phyloP scores from a whole-genome alignment of 2,797 vertebrate genomes.

The Scyliorhinus canicula region DNA sequence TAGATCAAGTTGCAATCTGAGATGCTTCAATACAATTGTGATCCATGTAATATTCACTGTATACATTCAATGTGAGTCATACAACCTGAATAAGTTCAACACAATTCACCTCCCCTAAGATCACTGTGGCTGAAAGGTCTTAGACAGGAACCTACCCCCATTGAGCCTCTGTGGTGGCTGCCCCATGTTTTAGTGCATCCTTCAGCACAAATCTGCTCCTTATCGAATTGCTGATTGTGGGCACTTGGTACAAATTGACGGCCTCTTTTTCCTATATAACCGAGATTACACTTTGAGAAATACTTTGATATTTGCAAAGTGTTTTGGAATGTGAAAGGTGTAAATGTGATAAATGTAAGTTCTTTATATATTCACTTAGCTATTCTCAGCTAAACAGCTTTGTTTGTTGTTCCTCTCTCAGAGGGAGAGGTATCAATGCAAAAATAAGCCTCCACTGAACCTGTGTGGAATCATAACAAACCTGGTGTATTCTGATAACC shows the following conservation, averaged over 20 bases:
- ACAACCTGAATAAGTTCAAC: too few species aligned
- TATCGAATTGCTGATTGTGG: not conserved
- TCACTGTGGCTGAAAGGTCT: too few species aligned
- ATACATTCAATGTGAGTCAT: too few species aligned
- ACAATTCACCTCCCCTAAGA: too few species aligned
- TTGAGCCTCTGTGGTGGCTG: too few species aligned
- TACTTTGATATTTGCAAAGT: not conserved
- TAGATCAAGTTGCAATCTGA: too few species aligned
- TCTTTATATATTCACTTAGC: not conserved
- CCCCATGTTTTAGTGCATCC: too few species aligned
- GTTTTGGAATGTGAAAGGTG: not conserved
- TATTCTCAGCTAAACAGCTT: not conserved
- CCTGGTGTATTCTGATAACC: not conserved
- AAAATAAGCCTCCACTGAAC: not conserved
- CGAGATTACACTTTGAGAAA: not conserved
- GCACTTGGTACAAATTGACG: not conserved
- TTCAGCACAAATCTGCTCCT: not conserved
- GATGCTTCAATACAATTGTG: too few species aligned
- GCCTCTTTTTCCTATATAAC: not conserved
- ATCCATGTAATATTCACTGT: too few species aligned
- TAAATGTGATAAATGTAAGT: not conserved
- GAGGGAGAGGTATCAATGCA: not conserved
- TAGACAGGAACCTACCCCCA: too few species aligned
- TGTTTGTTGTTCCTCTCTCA: not conserved
- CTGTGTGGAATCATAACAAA: not conserved